Conservation (phyloP, 1,140 invertebrate species). For the Holcopasites calliopsidis region DNA sequence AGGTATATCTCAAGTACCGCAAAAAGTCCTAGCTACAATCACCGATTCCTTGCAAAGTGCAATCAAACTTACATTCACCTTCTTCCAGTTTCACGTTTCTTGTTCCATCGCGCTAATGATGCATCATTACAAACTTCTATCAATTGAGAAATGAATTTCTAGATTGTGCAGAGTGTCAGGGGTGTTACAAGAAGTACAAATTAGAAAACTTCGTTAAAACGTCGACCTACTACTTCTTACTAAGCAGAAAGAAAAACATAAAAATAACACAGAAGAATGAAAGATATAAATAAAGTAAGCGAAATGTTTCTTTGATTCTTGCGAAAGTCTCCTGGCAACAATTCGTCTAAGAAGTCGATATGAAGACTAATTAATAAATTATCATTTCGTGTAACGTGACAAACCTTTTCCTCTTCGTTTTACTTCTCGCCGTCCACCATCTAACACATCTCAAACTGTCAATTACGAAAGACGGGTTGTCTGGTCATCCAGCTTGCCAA, state of each 20-base stretch:
- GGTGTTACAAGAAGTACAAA: neutral
- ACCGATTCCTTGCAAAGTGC: too few relatives aligned
- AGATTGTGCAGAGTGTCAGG: neutral
- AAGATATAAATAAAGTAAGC: neutral
- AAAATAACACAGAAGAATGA: neutral
- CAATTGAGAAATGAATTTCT: neutral
- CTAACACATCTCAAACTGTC: too few relatives aligned
- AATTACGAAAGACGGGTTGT: too few relatives aligned
- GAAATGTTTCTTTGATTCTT: neutral
- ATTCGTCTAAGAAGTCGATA: neutral
- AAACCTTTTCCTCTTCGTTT: neutral
- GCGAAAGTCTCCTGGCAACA: conserved; percentile 6
- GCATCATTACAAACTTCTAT: neutral
- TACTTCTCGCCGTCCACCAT: neutral
- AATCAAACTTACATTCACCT: neutral
- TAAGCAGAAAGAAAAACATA: neutral
- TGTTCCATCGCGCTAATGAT: neutral
- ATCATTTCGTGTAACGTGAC: neutral
- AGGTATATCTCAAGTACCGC: too few relatives aligned
- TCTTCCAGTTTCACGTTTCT: neutral
- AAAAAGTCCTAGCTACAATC: too few relatives aligned
- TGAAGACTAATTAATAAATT: conserved; percentile 39
- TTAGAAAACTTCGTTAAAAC: neutral
- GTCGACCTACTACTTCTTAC: too few relatives aligned
- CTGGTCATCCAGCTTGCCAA: too few relatives aligned